A percentile compares a stretch with the other conserved stretches of the same genome.
phyloP scores from a whole-genome alignment of 1,140 invertebrate genomes.

The Riptortus pedestris region DNA sequence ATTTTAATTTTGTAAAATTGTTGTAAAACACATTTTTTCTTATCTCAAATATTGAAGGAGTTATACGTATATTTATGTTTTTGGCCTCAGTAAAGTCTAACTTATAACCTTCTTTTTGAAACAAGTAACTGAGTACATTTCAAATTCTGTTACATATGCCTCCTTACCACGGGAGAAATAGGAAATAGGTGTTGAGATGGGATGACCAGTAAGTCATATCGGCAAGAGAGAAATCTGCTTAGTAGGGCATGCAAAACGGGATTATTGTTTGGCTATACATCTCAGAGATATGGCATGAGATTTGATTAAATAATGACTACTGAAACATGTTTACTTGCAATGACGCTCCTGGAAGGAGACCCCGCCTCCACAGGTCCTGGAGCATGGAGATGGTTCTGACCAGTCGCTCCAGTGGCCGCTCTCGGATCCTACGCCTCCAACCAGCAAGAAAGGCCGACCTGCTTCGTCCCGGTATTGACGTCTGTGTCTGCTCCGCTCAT shows the following conservation, averaged over 20 bases:
- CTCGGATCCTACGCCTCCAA: slow-evolving; percentile 47
- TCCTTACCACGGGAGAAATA: slow-evolving; percentile 24
- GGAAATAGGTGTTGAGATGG: background rate
- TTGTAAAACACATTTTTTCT: no score
- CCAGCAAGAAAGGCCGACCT: slow-evolving; percentile 39
- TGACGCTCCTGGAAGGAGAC: slow-evolving; percentile 63
- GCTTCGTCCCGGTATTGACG: slow-evolving; percentile 59
- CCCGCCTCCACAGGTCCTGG: slow-evolving; percentile 80
- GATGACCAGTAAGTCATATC: background rate
- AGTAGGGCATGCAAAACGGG: no score
- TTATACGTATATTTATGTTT: no score
- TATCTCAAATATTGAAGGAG: no score
- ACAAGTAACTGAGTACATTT: no score
- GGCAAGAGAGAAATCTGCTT: background rate
- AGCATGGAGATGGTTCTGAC: slow-evolving; percentile 65
- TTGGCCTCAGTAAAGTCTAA: no score
- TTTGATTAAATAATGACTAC: no score
- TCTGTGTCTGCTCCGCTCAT: slow-evolving; percentile 52
- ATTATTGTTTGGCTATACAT: no score
- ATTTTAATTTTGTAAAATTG: no score
- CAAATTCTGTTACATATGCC: no score
- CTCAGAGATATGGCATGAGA: no score
- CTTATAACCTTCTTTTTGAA: no score
- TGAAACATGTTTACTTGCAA: slow-evolving; percentile 47
- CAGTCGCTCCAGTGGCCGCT: slow-evolving; percentile 61